Base-by-base conservation (phyloP, 2,113 vertebrate species). In the Anthoscopus minutus region DNA sequence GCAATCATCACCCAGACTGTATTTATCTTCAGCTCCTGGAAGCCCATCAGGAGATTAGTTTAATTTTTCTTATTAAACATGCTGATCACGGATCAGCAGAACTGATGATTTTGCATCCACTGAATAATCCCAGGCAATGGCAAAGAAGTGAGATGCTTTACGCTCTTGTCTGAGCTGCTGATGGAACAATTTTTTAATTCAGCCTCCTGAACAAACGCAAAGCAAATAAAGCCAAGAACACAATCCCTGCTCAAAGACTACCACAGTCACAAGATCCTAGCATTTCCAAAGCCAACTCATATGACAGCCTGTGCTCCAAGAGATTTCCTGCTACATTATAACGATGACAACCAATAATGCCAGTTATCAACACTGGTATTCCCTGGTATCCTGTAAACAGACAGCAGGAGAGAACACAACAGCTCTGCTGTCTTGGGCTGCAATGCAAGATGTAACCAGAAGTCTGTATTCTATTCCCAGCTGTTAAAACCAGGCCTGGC, bases 131-230 rank as follows among this genome's bases (percentile, higher is more conserved):
- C 70, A 65, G 62, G 78, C 72, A 56, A 13, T 45, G 44, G 73
- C 94, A 96, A 74, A 86, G 80, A 72, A 79, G 53, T 2, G 81
- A 91, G 82, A 73, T 57, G 88, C 77, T 78, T 54, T 69, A 44
- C 4, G 0, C 70, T 85, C 84, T 33, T 13, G 37, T 69, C 74
- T 50, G 65, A 78, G 69, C 13, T 91, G 92, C 93, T 95, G 94
- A 95, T 50, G 60, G 85, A 77, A 88, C 56, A 87, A 70, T 51
- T 94, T 95, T 84, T 91, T 84, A 45, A 31, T 87, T 69, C 74
- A 77, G 93, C 70, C 88, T 82, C 81, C 85, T 69, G 74, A 82
- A 89, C 71, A 94, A 93, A 86, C 20, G 73, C 92, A 93, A 42
- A 92, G 86, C 87, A 91, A 89, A 82, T 77, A 57, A 50, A 87